Conservation (phyloP, 2,797 vertebrate species). For the Rhynchonycteris naso region DNA sequence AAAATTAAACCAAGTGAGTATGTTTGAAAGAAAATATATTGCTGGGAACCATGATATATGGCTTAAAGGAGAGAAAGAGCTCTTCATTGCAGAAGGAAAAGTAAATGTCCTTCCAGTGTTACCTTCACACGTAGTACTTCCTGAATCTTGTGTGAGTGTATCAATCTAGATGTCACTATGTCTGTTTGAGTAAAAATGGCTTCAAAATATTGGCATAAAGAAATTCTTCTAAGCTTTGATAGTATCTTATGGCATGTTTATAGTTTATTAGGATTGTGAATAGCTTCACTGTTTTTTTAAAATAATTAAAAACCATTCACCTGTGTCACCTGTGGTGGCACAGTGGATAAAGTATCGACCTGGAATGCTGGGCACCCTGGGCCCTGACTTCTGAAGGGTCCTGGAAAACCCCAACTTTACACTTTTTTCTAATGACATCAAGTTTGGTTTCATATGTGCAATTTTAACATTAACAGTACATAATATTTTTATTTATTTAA, state of each 20-base stretch:
- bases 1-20: conserved; percentile 50
- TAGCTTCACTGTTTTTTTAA: not conserved
- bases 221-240: not conserved
- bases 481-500: no score
- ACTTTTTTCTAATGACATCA: no score
- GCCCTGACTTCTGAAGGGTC: no score
- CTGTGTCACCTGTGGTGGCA: no score
- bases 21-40: conserved; percentile 30
- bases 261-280: not conserved
- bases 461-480: no score
- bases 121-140: not conserved
- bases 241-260: not conserved
- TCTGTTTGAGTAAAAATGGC: not conserved
- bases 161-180: not conserved
- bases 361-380: no score
- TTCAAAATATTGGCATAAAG: conserved; percentile 2
- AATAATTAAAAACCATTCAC: not conserved
- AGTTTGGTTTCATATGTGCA: no score
- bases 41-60: not conserved
- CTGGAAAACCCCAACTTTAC: no score
- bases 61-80: not conserved
- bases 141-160: not conserved
- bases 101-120: not conserved
- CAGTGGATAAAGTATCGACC: no score
- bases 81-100: conserved; percentile 17